phyloP scores from a whole-genome alignment of 2,888 invertebrate species.

The Orthosia incerta region DNA sequence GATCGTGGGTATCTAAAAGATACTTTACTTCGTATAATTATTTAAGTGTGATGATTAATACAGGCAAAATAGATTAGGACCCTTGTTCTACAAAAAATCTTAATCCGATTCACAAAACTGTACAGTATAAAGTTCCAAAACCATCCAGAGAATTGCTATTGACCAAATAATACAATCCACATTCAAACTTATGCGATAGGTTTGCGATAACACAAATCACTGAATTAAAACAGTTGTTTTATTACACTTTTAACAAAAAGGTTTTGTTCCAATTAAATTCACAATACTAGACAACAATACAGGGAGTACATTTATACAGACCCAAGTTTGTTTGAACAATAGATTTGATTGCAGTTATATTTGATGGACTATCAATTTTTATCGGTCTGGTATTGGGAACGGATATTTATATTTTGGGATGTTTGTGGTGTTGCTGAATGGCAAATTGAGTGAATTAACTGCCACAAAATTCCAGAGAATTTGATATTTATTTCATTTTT shows the following conservation, averaged over 20 bases:
- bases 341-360: slow-evolving; percentile 26
- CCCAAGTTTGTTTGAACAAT: slow-evolving; percentile 27
- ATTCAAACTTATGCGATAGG: not conserved
- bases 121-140: not conserved
- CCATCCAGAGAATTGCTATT: not conserved
- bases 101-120: not conserved
- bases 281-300: not conserved
- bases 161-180: not conserved
- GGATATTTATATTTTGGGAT: slow-evolving; percentile 27
- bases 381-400: not conserved
- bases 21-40: too few species aligned
- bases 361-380: slow-evolving; percentile 30
- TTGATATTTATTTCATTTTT: not conserved
- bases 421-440: not conserved
- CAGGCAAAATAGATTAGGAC: too few species aligned
- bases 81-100: too few species aligned
- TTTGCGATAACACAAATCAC: not conserved
- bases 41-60: too few species aligned
- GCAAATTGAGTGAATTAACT: not conserved
- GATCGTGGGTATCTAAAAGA: too few species aligned
- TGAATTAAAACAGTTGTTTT: not conserved
- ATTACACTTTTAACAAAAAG: not conserved
- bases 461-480: not conserved
- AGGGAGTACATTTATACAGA: not conserved
- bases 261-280: not conserved